A percentile compares a stretch with the other conserved stretches of the same genome.
These are phyloP conservation scores for Philotrypesis tridentata DNA, from an alignment of 1,140 invertebrate genomes.

Conservation along the genomic window DNA sequence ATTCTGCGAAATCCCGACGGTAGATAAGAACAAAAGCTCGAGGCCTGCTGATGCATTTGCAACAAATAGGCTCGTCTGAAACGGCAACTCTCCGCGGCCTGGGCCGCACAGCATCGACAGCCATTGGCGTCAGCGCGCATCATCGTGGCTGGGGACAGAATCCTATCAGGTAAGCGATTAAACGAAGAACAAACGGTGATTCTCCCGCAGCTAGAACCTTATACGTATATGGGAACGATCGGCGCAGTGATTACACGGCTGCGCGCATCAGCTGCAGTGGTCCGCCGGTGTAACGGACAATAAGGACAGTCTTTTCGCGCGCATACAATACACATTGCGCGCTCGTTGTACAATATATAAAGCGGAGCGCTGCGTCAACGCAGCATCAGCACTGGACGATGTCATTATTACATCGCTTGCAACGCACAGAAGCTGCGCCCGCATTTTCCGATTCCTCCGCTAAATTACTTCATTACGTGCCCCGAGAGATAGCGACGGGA, in stretches of 20 bases:
- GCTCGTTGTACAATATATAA: too few species aligned
- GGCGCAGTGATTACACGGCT: slow-evolving; percentile 39
- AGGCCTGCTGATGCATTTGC: not conserved
- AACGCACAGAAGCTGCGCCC: not conserved
- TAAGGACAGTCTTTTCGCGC: not conserved
- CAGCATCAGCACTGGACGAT: slow-evolving; percentile 24
- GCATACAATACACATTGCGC: too few species aligned
- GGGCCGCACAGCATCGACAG: not conserved
- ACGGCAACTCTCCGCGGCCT: not conserved
- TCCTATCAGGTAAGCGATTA: slow-evolving; percentile 30
- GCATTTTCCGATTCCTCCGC: slow-evolving; percentile 47
- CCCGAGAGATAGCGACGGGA: not conserved
- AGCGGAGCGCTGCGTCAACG: not conserved
- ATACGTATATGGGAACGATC: slow-evolving; percentile 16
- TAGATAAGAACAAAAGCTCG: too few species aligned
- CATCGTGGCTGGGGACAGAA: not conserved
- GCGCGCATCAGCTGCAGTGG: not conserved
- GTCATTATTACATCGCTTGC: slow-evolving; percentile 45
- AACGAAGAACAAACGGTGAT: slow-evolving; percentile 33
- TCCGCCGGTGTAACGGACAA: slow-evolving; percentile 11
- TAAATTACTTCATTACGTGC: slow-evolving; percentile 66
- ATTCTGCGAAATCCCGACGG: too few species aligned
- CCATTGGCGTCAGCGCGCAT: slow-evolving; percentile 1
- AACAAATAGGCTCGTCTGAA: not conserved
- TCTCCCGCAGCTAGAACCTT: not conserved